Evolutionary conservation across 23 tunicate genomes (phyloP).

Genomic region (Halocynthia roretzi): DNA sequence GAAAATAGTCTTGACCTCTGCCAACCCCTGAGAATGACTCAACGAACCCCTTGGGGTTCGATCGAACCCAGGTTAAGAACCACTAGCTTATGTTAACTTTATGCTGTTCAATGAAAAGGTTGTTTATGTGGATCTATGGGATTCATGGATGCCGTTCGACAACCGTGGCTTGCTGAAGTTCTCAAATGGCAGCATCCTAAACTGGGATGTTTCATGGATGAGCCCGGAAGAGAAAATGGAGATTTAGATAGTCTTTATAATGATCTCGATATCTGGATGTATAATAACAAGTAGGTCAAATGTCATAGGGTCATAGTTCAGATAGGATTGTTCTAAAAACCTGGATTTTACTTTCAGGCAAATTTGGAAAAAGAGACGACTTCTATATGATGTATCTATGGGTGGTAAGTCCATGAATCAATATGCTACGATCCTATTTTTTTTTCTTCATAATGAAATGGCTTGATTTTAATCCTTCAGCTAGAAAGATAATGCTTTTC

Average conservation of each 20-base stretch:
- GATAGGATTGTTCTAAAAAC: neutral
- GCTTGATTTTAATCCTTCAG: no score
- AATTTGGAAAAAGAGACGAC: slow-evolving; percentile 45
- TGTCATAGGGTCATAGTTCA: neutral
- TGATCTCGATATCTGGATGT: slow-evolving; percentile 32
- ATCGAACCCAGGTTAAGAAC: no score
- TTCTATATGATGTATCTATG: slow-evolving; percentile 24
- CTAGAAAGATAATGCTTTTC: no score
- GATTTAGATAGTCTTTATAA: neutral
- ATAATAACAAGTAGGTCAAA: slow-evolving; percentile 17
- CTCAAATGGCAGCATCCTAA: slow-evolving; percentile 47
- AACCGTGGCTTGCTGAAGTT: slow-evolving; percentile 29
- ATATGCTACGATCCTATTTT: no score
- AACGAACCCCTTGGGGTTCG: no score
- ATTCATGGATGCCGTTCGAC: slow-evolving; percentile 47
- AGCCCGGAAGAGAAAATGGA: neutral
- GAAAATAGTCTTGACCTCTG: no score
- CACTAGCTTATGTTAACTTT: no score
- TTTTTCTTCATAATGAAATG: no score
- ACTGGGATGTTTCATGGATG: slow-evolving; percentile 39
- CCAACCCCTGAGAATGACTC: no score
- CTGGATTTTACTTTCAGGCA: slow-evolving; percentile 11
- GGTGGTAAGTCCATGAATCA: slow-evolving; percentile 1
- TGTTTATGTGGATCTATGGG: slow-evolving; percentile 55
- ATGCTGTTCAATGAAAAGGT: slow-evolving; percentile 2